Evolutionary conservation across 2,888 invertebrate species (phyloP).

Genomic region (Dryomyza anilis): DNA sequence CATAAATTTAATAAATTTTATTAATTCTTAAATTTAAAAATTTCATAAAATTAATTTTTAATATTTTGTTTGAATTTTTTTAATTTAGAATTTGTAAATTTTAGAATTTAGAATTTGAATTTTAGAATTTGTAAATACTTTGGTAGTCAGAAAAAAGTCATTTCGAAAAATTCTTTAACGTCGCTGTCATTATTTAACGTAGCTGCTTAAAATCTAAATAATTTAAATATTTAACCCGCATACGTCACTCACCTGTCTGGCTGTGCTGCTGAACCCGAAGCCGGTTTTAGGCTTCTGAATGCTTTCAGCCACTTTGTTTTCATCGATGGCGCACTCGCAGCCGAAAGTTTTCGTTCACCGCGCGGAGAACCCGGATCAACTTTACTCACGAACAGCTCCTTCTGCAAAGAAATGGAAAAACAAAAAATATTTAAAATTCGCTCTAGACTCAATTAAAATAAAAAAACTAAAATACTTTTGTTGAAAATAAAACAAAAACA

Average conservation of each 20-base stretch:
- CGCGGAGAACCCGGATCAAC: conserved; percentile 70
- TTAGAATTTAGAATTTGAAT: too few species aligned
- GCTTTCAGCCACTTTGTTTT: conserved; percentile 98
- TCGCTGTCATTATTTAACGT: not conserved
- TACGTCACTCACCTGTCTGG: conserved; percentile 70
- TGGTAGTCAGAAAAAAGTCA: too few species aligned
- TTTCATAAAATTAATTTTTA: too few species aligned
- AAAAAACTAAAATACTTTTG: not conserved
- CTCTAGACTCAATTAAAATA: not conserved
- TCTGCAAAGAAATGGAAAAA: conserved; percentile 65
- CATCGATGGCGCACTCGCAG: conserved; percentile 85
- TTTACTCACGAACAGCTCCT: conserved; percentile 82
- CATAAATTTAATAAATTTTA: too few species aligned
- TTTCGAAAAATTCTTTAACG: too few species aligned
- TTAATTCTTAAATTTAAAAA: too few species aligned
- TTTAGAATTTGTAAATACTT: too few species aligned
- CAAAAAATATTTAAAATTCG: not conserved
- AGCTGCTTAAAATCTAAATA: too few species aligned
- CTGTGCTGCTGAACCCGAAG: conserved; percentile 65
- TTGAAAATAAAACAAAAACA: not conserved
- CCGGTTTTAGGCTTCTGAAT: conserved; percentile 90
- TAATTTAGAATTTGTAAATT: too few species aligned
- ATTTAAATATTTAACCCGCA: not conserved
- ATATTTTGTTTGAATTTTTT: too few species aligned
- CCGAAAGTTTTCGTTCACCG: conserved; percentile 83